Percentiles rank a stretch among this genome's conserved stretches.
Conservation (phyloP, 1,140 invertebrate genomes). For the Adelges cooleyi region DNA sequence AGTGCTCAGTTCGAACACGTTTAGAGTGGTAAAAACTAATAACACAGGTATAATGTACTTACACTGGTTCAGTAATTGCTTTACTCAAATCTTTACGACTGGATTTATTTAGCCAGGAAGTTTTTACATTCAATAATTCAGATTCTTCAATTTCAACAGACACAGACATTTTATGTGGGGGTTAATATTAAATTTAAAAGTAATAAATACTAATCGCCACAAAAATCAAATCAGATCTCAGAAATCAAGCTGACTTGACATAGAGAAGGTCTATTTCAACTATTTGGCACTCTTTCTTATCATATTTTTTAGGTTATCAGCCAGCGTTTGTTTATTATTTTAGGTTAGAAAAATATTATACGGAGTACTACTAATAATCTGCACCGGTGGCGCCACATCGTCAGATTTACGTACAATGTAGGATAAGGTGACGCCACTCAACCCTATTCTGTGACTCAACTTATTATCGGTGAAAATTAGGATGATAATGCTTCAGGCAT, state of each 20-base stretch:
- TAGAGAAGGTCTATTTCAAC: neutral
- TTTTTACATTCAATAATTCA: conserved; percentile 4
- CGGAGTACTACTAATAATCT: too few species aligned
- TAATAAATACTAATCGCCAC: neutral
- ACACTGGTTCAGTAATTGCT: neutral
- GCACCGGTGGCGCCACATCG: too few species aligned
- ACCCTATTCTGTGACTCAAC: too few species aligned
- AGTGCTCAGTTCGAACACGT: neutral
- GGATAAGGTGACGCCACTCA: too few species aligned
- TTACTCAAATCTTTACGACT: neutral
- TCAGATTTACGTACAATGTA: too few species aligned
- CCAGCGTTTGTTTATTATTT: too few species aligned
- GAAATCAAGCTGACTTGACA: neutral
- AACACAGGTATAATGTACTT: neutral
- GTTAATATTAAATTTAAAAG: neutral
- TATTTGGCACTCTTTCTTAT: neutral
- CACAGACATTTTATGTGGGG: neutral
- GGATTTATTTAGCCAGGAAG: conserved; percentile 3
- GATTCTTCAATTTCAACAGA: neutral
- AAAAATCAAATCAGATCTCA: neutral
- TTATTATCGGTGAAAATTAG: too few species aligned
- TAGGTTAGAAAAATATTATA: too few species aligned
- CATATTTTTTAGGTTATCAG: neutral
- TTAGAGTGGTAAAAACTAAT: neutral
- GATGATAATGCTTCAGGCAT: too few species aligned